phyloP scores from a whole-genome alignment of 37 sponge, comb jelly and placozoan genomes.

The Geodia barretti region DNA sequence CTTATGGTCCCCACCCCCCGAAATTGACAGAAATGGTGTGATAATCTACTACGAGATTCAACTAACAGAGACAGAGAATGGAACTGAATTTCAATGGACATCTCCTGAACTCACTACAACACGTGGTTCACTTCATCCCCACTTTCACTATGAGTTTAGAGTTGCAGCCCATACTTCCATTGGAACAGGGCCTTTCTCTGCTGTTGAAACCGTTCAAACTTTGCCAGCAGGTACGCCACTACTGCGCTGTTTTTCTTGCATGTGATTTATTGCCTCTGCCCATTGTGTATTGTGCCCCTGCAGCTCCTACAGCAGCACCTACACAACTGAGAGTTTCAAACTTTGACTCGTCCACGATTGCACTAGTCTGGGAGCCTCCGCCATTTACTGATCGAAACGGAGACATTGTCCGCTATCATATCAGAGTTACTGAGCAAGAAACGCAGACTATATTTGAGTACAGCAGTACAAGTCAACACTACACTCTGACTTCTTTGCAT shows the following conservation, averaged over 20 bases:
- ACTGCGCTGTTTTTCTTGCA: too few species aligned
- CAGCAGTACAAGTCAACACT: not conserved
- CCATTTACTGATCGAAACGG: constrained; percentile 18
- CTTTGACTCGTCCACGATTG: not conserved
- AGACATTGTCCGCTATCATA: not conserved
- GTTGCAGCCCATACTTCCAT: not conserved
- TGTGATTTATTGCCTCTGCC: too few species aligned
- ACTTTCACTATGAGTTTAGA: not conserved
- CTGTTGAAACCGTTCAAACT: not conserved
- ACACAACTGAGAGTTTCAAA: not conserved
- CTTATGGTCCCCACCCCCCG: not conserved
- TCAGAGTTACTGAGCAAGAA: constrained; percentile 16
- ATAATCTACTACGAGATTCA: not conserved
- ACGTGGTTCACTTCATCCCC: not conserved
- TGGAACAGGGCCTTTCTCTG: not conserved
- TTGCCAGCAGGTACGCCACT: not conserved
- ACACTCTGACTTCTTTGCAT: not conserved
- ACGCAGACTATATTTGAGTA: not conserved
- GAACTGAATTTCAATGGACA: not conserved
- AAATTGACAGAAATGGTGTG: not conserved
- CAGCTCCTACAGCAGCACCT: not conserved
- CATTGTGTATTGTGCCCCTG: too few species aligned
- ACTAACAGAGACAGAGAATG: not conserved
- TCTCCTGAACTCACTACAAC: not conserved
- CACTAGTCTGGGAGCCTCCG: constrained; percentile 22